Evolutionary conservation across 2,888 invertebrate genomes (phyloP).

Genomic region (Eucera pruinosa): DNA sequence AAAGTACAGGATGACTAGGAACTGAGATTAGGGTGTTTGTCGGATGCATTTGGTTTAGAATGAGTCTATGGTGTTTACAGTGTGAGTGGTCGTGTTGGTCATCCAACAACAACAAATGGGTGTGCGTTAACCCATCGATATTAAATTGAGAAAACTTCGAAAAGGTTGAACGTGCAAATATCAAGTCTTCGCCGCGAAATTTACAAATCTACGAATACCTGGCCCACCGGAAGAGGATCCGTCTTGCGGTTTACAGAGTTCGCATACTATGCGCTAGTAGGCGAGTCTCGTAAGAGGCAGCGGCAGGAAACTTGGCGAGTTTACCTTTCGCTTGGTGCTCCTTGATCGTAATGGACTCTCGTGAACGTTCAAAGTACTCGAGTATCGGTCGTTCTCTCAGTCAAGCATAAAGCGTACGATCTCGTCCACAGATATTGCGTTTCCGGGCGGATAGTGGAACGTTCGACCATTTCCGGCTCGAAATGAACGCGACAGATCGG

Average conservation of each 20-base stretch:
- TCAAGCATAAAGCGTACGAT: slow-evolving; percentile 7
- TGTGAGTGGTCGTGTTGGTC: too few relatives aligned
- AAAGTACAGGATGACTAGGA: too few relatives aligned
- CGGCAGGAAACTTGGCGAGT: slow-evolving; percentile 16
- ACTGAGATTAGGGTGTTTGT: too few relatives aligned
- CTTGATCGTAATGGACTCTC: slow-evolving; percentile 51
- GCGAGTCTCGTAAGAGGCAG: not conserved
- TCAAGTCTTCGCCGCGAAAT: too few relatives aligned
- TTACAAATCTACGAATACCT: too few relatives aligned
- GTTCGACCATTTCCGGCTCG: slow-evolving; percentile 10
- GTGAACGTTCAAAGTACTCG: slow-evolving; percentile 15
- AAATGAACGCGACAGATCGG: not conserved
- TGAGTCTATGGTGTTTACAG: too few relatives aligned
- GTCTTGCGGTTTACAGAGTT: slow-evolving; percentile 14
- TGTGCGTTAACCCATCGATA: too few relatives aligned
- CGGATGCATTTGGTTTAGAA: too few relatives aligned
- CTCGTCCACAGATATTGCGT: slow-evolving; percentile 40
- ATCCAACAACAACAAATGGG: too few relatives aligned
- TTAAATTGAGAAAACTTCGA: too few relatives aligned
- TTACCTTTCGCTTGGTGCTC: slow-evolving; percentile 41
- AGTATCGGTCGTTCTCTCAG: slow-evolving; percentile 19
- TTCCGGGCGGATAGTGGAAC: not conserved
- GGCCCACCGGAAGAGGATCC: slow-evolving; percentile 1
- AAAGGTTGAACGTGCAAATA: too few relatives aligned
- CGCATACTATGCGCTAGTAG: not conserved